phyloP scores from a whole-genome alignment of 2,113 vertebrate species.

The Aix galericulata region DNA sequence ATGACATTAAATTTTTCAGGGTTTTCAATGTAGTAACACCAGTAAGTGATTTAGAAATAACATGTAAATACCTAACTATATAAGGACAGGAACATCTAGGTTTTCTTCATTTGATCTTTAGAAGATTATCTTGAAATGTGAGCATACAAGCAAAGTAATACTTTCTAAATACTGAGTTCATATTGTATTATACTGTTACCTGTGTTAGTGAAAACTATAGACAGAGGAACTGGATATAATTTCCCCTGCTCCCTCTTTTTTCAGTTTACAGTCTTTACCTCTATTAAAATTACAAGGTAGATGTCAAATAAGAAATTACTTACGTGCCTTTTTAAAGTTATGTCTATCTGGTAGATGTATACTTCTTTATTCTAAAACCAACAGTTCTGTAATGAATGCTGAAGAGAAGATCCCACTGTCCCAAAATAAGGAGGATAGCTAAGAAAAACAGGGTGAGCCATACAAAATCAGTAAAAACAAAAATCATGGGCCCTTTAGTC shows the following conservation, averaged over 20 bases:
- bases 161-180: not conserved
- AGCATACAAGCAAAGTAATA: not conserved
- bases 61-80: not conserved
- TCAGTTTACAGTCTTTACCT: not conserved
- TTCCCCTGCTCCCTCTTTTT: not conserved
- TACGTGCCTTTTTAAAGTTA: not conserved
- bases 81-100: fast-evolving
- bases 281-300: not conserved
- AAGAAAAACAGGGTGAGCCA: too few species aligned
- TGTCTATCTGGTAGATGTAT: not conserved
- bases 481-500: too few species aligned
- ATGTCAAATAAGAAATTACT: not conserved
- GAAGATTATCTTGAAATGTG: not conserved
- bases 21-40: not conserved
- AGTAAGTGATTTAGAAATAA: not conserved
- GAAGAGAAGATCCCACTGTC: too few species aligned
- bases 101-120: not conserved
- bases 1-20: constrained; percentile 14
- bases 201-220: not conserved
- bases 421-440: too few species aligned
- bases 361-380: not conserved
- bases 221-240: not conserved
- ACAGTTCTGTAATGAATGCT: not conserved
- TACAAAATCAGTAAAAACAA: too few species aligned
- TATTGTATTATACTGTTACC: not conserved